Base-by-base conservation (phyloP, 2,888 invertebrate genomes). In the Ectobius pallidus region DNA sequence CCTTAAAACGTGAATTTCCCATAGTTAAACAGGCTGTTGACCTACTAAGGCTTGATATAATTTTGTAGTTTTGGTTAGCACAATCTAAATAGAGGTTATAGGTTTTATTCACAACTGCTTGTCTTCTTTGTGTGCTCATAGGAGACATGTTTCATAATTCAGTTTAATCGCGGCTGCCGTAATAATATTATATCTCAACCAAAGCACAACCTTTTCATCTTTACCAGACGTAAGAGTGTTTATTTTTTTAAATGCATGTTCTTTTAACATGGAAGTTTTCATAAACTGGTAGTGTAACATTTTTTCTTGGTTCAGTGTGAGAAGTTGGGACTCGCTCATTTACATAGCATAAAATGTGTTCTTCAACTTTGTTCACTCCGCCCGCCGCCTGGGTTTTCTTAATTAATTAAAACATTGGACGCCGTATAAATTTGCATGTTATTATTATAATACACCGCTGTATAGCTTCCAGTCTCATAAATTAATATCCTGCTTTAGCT, bases 401-500 rank as follows among this genome's bases (percentile, higher is more conserved):
- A 65, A 71, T 71, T 71, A 71, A 71, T 65, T 71, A 71, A 71
- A 71, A 67, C 71, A 71, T 67, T 20, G 71, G 55, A 63, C 71
- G 67, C 49, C 34, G 67, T 71, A 71, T 71, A 71, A 71, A 71
- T 71, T 71, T 71, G 55, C 71, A 65, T 58, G 55, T 61, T 58
- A 70, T 70, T 55, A 69, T 55, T 58, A 65, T 65, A 65, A 65
- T 65, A 65, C n/a, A 16, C 30, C 4, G 16, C 30, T 32, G 30
- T 65, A 46, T 46, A 44, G 30, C 42, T 32, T 32, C 25, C 44
- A 18, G 65, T 65, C n/a, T 46, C 65, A 46, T 46, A 65, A 61
- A 70, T 70, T 70, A 44, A 70, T 32, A 69, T 34, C 44, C 32
- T 30, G 69, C 39, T 32, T 30, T 55, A 62, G 27, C 39, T 69